phyloP scores from a whole-genome alignment of 2,113 vertebrate genomes.

The Podarcis muralis region DNA sequence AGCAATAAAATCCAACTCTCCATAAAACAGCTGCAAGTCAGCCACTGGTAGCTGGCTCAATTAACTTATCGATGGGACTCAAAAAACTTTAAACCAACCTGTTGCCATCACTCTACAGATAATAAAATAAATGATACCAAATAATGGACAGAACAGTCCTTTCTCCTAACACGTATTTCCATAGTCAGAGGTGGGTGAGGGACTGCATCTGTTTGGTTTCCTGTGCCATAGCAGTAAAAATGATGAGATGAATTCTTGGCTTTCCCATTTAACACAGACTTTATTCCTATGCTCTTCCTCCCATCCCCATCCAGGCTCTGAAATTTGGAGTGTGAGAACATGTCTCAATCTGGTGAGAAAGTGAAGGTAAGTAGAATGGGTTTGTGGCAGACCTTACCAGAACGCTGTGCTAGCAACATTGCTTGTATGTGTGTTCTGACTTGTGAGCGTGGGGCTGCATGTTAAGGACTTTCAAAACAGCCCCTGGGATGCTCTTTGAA shows the following conservation, averaged over 20 bases:
- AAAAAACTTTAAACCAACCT: no score
- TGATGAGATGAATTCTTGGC: not conserved
- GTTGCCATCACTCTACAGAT: no score
- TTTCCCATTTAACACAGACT: not conserved
- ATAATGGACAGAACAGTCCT: no score
- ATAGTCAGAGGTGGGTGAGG: no score
- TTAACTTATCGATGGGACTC: no score
- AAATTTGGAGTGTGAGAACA: conserved; percentile 64
- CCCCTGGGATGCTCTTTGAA: no score
- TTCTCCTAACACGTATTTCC: not conserved
- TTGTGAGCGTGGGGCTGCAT: not conserved
- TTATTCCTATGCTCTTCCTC: not conserved
- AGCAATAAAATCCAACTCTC: no score
- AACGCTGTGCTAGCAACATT: not conserved
- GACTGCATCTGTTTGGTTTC: not conserved
- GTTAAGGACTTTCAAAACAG: no score
- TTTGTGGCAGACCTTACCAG: not conserved
- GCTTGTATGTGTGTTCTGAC: not conserved
- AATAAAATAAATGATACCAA: no score
- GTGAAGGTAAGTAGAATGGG: conserved; percentile 78
- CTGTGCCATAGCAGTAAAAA: not conserved
- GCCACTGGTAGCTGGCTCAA: no score
- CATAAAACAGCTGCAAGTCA: no score
- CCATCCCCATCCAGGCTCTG: conserved; percentile 41
- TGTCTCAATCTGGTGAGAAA: conserved; percentile 87